These are phyloP conservation scores for Macropodus opercularis DNA, from an alignment of 2,797 vertebrate genomes.

Conservation along the genomic window DNA sequence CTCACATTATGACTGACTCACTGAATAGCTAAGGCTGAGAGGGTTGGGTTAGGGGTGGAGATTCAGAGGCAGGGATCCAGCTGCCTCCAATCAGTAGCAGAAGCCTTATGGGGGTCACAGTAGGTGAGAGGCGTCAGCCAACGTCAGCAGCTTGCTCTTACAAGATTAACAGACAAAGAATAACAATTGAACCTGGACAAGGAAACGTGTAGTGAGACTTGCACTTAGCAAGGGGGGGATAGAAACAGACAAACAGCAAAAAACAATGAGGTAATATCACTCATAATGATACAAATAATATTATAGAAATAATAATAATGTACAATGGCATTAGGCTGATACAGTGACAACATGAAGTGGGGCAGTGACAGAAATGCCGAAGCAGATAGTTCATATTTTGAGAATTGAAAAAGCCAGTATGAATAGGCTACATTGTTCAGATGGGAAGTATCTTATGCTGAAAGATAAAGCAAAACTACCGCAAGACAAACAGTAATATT, in stretches of 20 bases:
- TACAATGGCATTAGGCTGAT: not conserved
- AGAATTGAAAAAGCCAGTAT: slow-evolving; percentile 12
- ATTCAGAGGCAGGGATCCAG: slow-evolving; percentile 38
- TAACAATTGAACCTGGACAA: slow-evolving; percentile 19
- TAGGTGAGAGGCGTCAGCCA: slow-evolving; percentile 46
- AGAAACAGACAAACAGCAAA: too few relatives aligned
- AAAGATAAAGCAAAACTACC: not conserved
- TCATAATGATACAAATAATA: too few relatives aligned
- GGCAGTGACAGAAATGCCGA: slow-evolving; percentile 24
- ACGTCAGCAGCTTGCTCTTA: slow-evolving; percentile 17
- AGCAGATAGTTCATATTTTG: slow-evolving; percentile 13
- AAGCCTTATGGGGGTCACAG: slow-evolving; percentile 43
- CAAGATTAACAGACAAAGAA: slow-evolving; percentile 14
- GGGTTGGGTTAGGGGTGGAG: slow-evolving; percentile 32
- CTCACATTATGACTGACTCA: slow-evolving; percentile 30
- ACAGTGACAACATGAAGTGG: slow-evolving; percentile 8
- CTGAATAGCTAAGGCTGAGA: slow-evolving; percentile 36
- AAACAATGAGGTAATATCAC: too few relatives aligned
- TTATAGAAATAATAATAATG: too few relatives aligned
- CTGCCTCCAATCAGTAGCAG: slow-evolving; percentile 57
- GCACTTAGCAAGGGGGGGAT: slow-evolving; percentile 5
- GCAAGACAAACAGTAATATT: not conserved
- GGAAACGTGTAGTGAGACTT: not conserved
- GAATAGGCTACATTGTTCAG: not conserved
- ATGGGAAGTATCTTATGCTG: slow-evolving; percentile 6